A percentile compares a stretch with the other conserved stretches of the same genome.
Evolutionary conservation across 2,113 vertebrate species (phyloP).

Genomic region (Capreolus pygargus): DNA sequence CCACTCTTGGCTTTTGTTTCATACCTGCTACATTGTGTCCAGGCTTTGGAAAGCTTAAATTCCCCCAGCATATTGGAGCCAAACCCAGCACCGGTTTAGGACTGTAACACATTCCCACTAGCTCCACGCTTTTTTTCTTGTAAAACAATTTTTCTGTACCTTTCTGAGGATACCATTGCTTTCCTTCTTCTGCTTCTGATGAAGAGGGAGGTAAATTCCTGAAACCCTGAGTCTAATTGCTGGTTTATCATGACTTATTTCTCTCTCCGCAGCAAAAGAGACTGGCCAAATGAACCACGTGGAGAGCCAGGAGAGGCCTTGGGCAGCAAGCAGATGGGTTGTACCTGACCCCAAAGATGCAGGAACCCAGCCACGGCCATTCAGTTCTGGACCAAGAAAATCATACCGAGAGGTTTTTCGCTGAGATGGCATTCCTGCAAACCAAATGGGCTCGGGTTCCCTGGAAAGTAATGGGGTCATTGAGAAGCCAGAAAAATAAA

Average conservation of each 20-base stretch:
- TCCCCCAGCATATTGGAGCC: neutral
- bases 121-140: neutral
- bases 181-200: neutral
- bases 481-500: slow-evolving; percentile 47
- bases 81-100: neutral
- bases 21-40: neutral
- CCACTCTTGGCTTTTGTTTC: neutral
- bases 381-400: slow-evolving; percentile 11
- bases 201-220: slow-evolving; percentile 47
- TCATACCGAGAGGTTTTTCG: neutral
- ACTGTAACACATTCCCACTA: neutral
- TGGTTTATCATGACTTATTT: slow-evolving; percentile 43
- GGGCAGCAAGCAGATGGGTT: slow-evolving; percentile 26
- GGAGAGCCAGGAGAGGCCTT: neutral
- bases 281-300: slow-evolving; percentile 26
- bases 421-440: slow-evolving; percentile 56
- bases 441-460: slow-evolving; percentile 51
- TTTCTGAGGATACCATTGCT: neutral
- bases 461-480: slow-evolving; percentile 2
- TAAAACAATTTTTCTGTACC: neutral
- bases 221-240: slow-evolving; percentile 55
- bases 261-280: neutral
- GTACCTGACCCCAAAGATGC: slow-evolving; percentile 56
- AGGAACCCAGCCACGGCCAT: slow-evolving; percentile 22
- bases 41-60: neutral